A percentile compares a stretch with the other conserved stretches of the same genome.
These are phyloP conservation scores for Montipora foliosa DNA, from an alignment of 64 coral and sea anemone species.

Conservation along the genomic window DNA sequence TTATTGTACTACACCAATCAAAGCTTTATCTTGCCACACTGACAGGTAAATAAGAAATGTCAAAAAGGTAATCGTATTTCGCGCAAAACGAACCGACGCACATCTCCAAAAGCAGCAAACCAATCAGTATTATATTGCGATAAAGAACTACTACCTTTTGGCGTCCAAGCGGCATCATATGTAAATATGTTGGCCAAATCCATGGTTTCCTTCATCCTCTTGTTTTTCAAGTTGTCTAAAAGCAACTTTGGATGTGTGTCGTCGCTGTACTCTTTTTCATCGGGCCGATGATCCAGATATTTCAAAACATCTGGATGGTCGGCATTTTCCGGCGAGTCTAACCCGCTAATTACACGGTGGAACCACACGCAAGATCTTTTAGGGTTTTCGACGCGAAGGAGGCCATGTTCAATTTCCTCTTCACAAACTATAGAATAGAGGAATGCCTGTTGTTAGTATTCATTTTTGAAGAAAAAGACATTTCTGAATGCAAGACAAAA, in stretches of 20 bases:
- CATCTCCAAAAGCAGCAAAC: too few relatives aligned
- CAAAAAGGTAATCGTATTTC: too few relatives aligned
- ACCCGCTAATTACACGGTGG: conserved; percentile 61
- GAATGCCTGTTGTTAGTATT: background rate
- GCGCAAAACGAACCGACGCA: too few relatives aligned
- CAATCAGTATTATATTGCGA: too few relatives aligned
- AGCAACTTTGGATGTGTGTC: conserved; percentile 10
- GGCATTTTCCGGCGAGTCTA: conserved; percentile 11
- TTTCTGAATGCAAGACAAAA: too few relatives aligned
- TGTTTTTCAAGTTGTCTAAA: conserved; percentile 59
- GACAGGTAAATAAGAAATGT: too few relatives aligned
- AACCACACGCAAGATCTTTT: conserved; percentile 79
- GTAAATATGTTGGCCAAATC: conserved; percentile 10
- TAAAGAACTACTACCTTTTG: conserved; percentile 5
- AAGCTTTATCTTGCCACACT: too few relatives aligned
- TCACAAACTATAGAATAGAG: conserved; percentile 69
- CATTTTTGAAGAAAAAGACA: background rate
- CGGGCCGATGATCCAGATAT: conserved; percentile 60
- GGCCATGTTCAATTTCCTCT: conserved; percentile 68
- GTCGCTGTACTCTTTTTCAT: background rate
- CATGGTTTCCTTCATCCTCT: conserved; percentile 46
- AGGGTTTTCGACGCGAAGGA: conserved; percentile 47
- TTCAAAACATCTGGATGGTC: conserved; percentile 30
- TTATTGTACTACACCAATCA: too few relatives aligned
- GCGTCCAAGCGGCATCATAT: conserved; percentile 5